phyloP scores from a whole-genome alignment of 2,113 vertebrate species.

The Sporophila hypoxantha region DNA sequence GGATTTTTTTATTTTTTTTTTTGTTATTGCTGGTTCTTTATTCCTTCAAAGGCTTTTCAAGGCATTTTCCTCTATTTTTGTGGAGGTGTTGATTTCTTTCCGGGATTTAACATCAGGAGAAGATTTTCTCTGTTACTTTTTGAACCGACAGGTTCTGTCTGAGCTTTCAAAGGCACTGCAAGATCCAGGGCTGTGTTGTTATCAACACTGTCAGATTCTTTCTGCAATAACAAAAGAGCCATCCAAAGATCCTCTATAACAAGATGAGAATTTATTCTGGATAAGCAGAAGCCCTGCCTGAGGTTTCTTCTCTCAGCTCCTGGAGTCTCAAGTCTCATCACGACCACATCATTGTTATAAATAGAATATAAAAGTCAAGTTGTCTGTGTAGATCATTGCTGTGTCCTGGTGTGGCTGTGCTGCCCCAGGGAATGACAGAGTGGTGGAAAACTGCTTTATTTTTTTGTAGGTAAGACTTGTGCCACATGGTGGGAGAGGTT shows the following conservation, averaged over 20 bases:
- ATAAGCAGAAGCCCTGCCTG: not conserved
- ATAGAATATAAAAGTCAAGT: not conserved
- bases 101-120: conserved; percentile 1
- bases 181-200: conserved; percentile 14
- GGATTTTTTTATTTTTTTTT: not conserved
- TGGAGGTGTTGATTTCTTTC: conserved; percentile 17
- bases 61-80: not conserved
- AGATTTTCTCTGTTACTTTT: conserved; percentile 41
- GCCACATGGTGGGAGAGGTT: not conserved
- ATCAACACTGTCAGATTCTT: conserved; percentile 33
- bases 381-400: not conserved
- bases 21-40: conserved; percentile 6
- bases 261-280: conserved; percentile 23
- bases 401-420: not conserved
- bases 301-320: not conserved
- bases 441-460: not conserved
- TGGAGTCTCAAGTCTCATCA: not conserved
- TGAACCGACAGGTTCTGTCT: conserved; percentile 30
- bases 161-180: conserved; percentile 44
- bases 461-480: not conserved
- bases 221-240: conserved; percentile 18
- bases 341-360: not conserved
- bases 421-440: not conserved
- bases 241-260: not conserved
- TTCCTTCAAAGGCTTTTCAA: conserved; percentile 49